Evolutionary conservation across 2,888 invertebrate genomes (phyloP), one percentile per base, ranked within the genome.

Genomic region (Dolichopus griseipennis): DNA sequence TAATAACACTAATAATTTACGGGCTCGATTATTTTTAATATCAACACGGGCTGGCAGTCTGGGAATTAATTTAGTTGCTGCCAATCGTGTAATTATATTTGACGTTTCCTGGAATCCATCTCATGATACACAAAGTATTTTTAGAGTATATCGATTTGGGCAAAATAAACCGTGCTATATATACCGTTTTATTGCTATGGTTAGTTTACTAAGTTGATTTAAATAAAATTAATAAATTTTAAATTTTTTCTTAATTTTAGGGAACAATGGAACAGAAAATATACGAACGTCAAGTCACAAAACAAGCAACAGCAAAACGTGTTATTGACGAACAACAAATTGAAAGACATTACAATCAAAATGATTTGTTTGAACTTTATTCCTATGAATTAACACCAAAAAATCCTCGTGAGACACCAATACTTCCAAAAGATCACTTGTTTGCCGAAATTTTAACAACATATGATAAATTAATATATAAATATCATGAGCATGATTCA

Each of bases 61-160:
- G 66, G 99, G 99, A 68, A 98, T 98, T 71, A 99, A 99, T 84
- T 84, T 99, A 77, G 92, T 95, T 9, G 95, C 94, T 0, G 98
- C 99, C 0, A 99, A 99, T 83, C 87, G 99, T 67, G 98, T 98
- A 0, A 90, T 99, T 6, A 95, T 99, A 71, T 98, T 99, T 80
- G 99, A 99, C 83, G 97, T 97, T 0, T 97, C 96, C 1, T 99
- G 98, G 98, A 99, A 99, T 85, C 99, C 99, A 0, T 93, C 97
- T 0, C 94, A 97, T 78, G 99, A 99, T 78, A 91, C 96, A 27
- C 99, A 99, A 84, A 95, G 97, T 78, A 96, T 99, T 78, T 99
- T 98, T 84, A 87, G 99, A 72, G 92, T 97, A 22, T 99, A 96
- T 81, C 88, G 99, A 68, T 98, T 98, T 80, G 99, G 99, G 0